Evolutionary conservation across 2,797 vertebrate genomes (phyloP).

Genomic region (Typhlichthys eigenmanni): DNA sequence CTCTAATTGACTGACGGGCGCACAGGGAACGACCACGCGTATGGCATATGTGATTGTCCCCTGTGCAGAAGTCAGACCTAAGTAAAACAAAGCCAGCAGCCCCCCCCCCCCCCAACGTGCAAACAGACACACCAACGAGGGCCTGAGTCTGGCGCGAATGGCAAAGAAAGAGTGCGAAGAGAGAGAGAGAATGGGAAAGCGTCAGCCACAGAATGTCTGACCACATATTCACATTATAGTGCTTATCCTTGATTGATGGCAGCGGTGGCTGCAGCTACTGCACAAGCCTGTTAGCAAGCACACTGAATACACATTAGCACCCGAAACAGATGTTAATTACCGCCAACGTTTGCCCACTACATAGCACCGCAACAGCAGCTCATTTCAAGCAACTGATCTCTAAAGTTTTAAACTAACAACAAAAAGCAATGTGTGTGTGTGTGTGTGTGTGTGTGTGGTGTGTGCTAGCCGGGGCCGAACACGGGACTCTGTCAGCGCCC

Average conservation of each 20-base stretch:
- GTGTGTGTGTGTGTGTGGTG: constrained; percentile 21
- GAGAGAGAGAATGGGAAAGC: background rate
- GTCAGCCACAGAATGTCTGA: constrained; percentile 36
- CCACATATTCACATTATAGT: constrained; percentile 43
- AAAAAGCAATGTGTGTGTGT: background rate
- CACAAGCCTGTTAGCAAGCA: constrained; percentile 39
- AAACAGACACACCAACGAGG: constrained; percentile 54
- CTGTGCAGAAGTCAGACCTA: constrained; percentile 54
- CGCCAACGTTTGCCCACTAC: constrained; percentile 46
- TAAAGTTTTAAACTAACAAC: constrained; percentile 34
- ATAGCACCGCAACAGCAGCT: constrained; percentile 27
- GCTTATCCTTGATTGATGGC: constrained; percentile 49
- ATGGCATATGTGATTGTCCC: constrained; percentile 59
- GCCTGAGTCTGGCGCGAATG: constrained; percentile 30
- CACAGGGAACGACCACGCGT: constrained; percentile 52
- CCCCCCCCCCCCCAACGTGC: constrained; percentile 47
- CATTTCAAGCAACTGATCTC: constrained; percentile 50
- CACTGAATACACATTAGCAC: constrained; percentile 54
- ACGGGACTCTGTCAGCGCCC: constrained; percentile 41
- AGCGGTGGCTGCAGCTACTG: constrained; percentile 28
- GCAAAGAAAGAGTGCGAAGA: background rate
- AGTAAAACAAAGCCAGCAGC: constrained; percentile 63
- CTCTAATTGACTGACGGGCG: constrained; percentile 75
- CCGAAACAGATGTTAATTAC: constrained; percentile 61
- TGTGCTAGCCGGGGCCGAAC: constrained; percentile 14